Percentiles rank a stretch among this genome's conserved stretches.
Evolutionary conservation across 1,140 invertebrate genomes (phyloP).

Genomic region (Himalopsyche phryganea): DNA sequence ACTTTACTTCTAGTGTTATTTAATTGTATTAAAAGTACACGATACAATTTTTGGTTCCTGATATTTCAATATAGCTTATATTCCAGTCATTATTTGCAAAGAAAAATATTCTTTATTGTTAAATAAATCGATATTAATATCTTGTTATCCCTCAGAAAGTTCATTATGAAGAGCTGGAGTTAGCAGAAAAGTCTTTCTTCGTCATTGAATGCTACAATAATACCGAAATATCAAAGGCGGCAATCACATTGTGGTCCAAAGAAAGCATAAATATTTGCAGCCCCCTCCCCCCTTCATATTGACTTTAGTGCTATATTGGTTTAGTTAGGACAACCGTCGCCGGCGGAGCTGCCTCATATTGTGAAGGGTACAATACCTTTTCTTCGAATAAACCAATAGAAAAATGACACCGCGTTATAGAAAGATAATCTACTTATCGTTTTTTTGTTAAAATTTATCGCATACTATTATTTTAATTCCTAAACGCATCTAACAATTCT

Average conservation of each 20-base stretch:
- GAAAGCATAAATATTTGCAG: constrained; percentile 35
- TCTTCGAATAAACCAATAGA: constrained; percentile 11
- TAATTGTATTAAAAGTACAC: no score
- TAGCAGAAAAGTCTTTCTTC: constrained; percentile 7
- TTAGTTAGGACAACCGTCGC: constrained; percentile 12
- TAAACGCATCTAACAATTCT: no score
- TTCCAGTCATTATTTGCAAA: no score
- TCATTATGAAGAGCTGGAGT: not conserved
- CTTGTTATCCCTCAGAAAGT: constrained; percentile 1
- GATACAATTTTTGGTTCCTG: no score
- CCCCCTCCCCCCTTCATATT: constrained; percentile 28
- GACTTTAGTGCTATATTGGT: constrained; percentile 24
- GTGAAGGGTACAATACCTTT: constrained; percentile 24
- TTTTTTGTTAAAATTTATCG: no score
- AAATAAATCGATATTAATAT: not conserved
- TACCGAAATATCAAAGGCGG: constrained; percentile 18
- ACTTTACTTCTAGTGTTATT: no score
- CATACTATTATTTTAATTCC: no score
- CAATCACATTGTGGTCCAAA: constrained; percentile 28
- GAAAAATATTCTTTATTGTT: no score
- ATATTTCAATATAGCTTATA: no score
- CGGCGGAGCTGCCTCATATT: constrained; percentile 25
- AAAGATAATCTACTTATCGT: no score
- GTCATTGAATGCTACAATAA: constrained; percentile 20
- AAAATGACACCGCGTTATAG: no score